Conservation (phyloP, 2,113 vertebrate species). For the Callorhinus ursinus region DNA sequence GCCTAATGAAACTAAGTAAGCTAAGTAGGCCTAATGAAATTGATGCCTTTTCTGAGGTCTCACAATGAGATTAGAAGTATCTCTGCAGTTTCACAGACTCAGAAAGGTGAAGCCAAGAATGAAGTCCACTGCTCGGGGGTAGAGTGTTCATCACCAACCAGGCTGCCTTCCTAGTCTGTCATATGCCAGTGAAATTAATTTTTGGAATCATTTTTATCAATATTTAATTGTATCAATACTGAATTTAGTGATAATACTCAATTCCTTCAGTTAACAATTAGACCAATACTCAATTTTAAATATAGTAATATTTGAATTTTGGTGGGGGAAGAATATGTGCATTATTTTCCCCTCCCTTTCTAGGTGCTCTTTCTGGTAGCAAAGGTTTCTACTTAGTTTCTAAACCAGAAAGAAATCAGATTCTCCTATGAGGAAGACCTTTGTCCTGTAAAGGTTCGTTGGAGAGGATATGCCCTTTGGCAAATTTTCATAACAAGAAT, state of each 20-base stretch:
- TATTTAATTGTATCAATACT: background rate
- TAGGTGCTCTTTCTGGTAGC: background rate
- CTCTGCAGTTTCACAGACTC: background rate
- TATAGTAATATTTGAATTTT: constrained; percentile 6
- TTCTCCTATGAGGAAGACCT: background rate
- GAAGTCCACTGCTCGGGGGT: background rate
- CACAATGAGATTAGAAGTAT: background rate
- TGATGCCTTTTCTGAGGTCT: background rate
- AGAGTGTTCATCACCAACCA: background rate
- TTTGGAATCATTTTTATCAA: background rate
- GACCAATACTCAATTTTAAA: constrained; percentile 31
- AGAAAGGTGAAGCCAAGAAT: background rate
- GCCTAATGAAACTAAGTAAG: background rate
- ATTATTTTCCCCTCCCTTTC: constrained; percentile 38
- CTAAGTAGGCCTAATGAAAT: background rate
- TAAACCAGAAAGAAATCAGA: constrained; percentile 25
- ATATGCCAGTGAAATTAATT: background rate
- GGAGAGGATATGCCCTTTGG: background rate
- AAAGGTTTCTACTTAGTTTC: constrained; percentile 27
- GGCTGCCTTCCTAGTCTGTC: background rate
- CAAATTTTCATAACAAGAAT: constrained; percentile 15
- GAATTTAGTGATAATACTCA: background rate
- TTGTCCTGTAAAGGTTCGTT: background rate
- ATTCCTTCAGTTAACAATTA: background rate
- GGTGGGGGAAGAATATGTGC: background rate